Evolutionary conservation across 2,888 invertebrate genomes (phyloP), one percentile per base, ranked within the genome.

Genomic region (Eristalinus aeneus): DNA sequence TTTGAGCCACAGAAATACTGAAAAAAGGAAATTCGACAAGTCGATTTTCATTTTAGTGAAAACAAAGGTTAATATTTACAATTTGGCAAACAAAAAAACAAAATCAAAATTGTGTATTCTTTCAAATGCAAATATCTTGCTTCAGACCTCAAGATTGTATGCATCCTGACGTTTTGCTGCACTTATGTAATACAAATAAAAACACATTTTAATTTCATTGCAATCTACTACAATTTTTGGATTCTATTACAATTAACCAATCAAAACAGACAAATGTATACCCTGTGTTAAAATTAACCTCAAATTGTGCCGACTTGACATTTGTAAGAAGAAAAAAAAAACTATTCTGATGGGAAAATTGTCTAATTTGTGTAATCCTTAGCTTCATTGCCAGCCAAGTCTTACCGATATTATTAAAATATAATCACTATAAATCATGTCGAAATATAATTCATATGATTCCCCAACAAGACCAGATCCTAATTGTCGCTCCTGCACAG

Each of bases 401-500:
- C 6, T 20, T 11, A 10, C 23, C 2, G 34, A 20, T 73, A 31
- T 3, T 58, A 54, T 64, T 81, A 8, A 73, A 76, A 73, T 64
- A 39, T 12, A 76, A 60, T 1, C 36, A 22, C 12, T 10, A n/a
- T 0, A 69, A 34, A 31, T 9, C 31, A 85, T 81, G 85, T 65
- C 81, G n/a, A 77, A 39, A 10, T 73, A 85, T 54, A 39, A 36
- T 16, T 16, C 65, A 34, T 86, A 86, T 36, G 82, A 78, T 22
- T 71, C 82, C 0, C 82, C 86, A 77, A 4, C 81, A 46, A 90
- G 89, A 69, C 95, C 95, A 31, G 91, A 92, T 64, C 89, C 88
- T 78, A 92, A 92, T 88, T 96, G 96, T 89, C 94, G 96, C 89
- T 94, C 95, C 0, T 96, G 96, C 90, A 94, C 94, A 10, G 96